These are phyloP conservation scores for Ladona fulva DNA, from an alignment of 1,140 invertebrate species.

Conservation along the genomic window DNA sequence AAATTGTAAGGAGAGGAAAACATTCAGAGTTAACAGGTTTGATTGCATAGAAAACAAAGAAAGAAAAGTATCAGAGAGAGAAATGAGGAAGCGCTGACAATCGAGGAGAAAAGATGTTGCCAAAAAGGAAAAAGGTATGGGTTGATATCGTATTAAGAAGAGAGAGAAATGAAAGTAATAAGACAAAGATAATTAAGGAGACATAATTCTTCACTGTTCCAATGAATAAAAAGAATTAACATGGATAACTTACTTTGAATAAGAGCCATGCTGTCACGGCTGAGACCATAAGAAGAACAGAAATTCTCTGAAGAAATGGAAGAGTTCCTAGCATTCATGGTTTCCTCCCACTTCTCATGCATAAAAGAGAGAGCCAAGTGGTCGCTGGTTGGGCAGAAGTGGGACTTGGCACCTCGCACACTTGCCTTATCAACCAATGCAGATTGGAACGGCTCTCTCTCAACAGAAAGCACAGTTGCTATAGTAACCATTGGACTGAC, in stretches of 20 bases:
- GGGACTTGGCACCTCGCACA: constrained; percentile 39
- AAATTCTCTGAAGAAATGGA: constrained; percentile 27
- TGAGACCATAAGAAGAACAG: constrained; percentile 33
- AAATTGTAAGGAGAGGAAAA: no score
- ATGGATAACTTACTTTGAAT: constrained; percentile 35
- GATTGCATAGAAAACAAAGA: no score
- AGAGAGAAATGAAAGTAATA: no score
- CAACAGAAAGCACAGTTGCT: constrained; percentile 29
- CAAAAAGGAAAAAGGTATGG: no score
- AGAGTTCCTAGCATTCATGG: constrained; percentile 24
- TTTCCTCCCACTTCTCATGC: constrained; percentile 36
- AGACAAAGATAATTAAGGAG: no score
- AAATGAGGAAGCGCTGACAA: no score
- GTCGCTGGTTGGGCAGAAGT: constrained; percentile 43
- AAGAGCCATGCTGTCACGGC: constrained; percentile 35
- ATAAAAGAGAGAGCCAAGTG: constrained; percentile 43
- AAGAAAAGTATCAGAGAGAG: no score
- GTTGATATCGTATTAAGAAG: no score
- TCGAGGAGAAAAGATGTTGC: no score
- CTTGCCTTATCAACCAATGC: constrained; percentile 28
- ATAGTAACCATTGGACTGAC: constrained; percentile 36
- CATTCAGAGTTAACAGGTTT: no score
- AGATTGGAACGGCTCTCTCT: constrained; percentile 30
- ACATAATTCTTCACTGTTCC: no score
- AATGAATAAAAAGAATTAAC: not conserved